These are phyloP conservation scores for Gracilinanus agilis DNA, from an alignment of 2,113 vertebrate genomes.

Conservation along the genomic window DNA sequence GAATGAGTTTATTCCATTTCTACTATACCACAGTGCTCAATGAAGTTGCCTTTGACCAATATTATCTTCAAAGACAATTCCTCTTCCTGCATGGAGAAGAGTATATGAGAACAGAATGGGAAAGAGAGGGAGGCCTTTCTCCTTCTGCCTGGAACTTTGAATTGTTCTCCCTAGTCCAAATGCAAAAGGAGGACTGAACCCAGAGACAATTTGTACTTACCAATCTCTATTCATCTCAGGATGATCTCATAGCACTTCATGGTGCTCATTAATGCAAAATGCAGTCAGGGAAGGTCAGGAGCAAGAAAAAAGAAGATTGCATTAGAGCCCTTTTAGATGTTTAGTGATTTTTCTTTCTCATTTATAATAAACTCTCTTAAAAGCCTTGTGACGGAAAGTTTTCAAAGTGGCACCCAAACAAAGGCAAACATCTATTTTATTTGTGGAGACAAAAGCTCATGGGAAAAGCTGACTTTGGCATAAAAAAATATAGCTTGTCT, in stretches of 20 bases:
- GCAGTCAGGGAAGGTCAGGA: slow-evolving; percentile 52
- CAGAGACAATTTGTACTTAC: slow-evolving; percentile 29
- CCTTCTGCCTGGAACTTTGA: not conserved
- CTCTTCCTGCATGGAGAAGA: not conserved
- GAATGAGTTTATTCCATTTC: not conserved
- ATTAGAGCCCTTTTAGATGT: not conserved
- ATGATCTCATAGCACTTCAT: not conserved
- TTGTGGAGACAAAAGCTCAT: slow-evolving; percentile 80
- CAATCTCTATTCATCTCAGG: slow-evolving; percentile 55
- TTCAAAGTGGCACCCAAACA: slow-evolving; percentile 72
- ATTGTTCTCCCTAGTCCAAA: not conserved
- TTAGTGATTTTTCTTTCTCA: slow-evolving; percentile 61
- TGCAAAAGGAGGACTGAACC: not conserved
- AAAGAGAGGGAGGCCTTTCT: not conserved
- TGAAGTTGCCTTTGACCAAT: not conserved
- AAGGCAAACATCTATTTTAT: slow-evolving; percentile 82
- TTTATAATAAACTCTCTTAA: slow-evolving; percentile 79
- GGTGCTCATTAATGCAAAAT: slow-evolving; percentile 61
- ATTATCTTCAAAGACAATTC: not conserved
- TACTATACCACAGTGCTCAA: not conserved
- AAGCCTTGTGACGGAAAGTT: slow-evolving; percentile 54
- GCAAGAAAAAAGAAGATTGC: slow-evolving; percentile 50
- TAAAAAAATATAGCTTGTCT: slow-evolving; percentile 60
- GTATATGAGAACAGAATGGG: not conserved
- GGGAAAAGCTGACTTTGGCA: slow-evolving; percentile 78